Conservation (phyloP, 2,113 vertebrate species). For the Bos javanicus region DNA sequence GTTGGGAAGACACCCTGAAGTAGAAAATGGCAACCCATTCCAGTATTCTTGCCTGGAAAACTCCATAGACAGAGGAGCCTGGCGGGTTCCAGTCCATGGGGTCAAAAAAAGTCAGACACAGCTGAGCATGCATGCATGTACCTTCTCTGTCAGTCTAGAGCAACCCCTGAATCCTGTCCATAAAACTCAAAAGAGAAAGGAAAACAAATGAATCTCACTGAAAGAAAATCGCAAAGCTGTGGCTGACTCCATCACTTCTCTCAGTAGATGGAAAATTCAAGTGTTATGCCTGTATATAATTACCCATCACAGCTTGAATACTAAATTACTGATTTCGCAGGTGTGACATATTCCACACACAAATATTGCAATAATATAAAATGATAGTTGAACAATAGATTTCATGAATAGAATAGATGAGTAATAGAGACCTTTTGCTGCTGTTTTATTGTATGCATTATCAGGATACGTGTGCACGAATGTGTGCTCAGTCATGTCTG, state of each 20-base stretch:
- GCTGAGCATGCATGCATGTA: background rate
- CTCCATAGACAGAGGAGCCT: background rate
- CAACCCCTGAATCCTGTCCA: conserved; percentile 53
- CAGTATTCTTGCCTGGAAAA: background rate
- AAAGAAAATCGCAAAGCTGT: conserved; percentile 15
- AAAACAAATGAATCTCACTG: conserved; percentile 30
- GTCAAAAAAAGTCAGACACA: background rate
- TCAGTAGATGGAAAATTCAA: conserved; percentile 52
- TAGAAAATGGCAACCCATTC: background rate
- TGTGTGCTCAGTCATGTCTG: background rate
- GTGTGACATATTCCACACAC: background rate
- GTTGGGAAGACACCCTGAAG: background rate
- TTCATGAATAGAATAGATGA: background rate
- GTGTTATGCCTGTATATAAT: conserved; percentile 33
- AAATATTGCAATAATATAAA: conserved; percentile 51
- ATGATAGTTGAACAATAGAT: background rate
- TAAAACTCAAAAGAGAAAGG: conserved; percentile 53
- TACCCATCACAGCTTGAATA: conserved; percentile 43
- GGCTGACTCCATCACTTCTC: conserved; percentile 49
- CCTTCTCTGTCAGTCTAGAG: conserved; percentile 34
- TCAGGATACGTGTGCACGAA: accelerated
- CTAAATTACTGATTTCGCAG: conserved; percentile 32
- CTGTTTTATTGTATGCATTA: background rate
- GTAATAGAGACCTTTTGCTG: background rate
- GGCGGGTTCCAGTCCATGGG: background rate